These are phyloP conservation scores for Eudasyphora cyanicolor DNA, from an alignment of 2,888 invertebrate species.

Conservation along the genomic window DNA sequence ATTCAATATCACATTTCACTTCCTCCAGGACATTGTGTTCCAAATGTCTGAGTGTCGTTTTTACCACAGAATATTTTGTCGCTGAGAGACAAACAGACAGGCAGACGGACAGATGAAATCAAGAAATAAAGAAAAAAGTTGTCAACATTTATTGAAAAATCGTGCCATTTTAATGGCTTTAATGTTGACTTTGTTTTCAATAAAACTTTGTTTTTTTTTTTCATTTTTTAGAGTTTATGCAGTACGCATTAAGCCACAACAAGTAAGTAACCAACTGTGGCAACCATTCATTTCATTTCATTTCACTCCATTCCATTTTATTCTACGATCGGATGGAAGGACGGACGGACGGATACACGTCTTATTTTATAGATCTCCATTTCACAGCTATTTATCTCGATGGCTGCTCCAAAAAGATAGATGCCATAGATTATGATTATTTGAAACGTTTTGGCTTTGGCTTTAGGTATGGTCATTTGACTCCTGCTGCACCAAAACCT, in stretches of 20 bases:
- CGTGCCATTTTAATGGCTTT: constrained; percentile 79
- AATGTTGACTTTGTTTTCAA: constrained; percentile 60
- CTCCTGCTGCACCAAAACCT: constrained; percentile 69
- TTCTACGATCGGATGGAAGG: not conserved
- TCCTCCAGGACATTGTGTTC: constrained; percentile 80
- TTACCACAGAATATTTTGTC: constrained; percentile 70
- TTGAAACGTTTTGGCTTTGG: constrained; percentile 50
- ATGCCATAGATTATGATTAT: constrained; percentile 77
- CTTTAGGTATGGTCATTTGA: constrained; percentile 70
- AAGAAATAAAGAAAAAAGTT: constrained; percentile 67
- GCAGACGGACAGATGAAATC: not conserved
- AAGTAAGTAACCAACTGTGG: not conserved
- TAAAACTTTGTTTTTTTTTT: constrained; percentile 40
- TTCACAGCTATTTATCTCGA: constrained; percentile 78
- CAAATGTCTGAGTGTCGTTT: constrained; percentile 38
- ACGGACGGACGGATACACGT: constrained; percentile 46
- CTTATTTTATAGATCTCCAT: constrained; percentile 75
- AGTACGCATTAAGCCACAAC: constrained; percentile 10
- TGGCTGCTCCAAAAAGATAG: constrained; percentile 54
- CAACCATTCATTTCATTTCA: no score
- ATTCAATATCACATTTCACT: constrained; percentile 79
- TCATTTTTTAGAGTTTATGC: constrained; percentile 1
- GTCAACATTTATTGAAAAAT: constrained; percentile 80
- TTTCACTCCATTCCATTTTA: not conserved
- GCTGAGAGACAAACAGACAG: constrained; percentile 43